A percentile compares a stretch with the other conserved stretches of the same genome.
Evolutionary conservation across 1,140 invertebrate genomes (phyloP).

Genomic region (Pogonomyrmex californicus): DNA sequence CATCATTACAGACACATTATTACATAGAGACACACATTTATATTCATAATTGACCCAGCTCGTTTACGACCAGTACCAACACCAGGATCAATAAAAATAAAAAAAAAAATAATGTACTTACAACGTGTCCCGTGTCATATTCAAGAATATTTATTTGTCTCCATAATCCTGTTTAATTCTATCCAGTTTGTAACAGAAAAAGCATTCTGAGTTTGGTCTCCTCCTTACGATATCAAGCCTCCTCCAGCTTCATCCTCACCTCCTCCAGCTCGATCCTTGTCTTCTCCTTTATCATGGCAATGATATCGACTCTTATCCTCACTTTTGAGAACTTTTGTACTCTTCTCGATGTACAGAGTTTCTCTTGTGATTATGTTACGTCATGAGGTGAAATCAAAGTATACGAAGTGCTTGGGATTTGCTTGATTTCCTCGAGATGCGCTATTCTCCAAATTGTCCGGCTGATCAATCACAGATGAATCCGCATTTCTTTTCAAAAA

Average conservation of each 20-base stretch:
- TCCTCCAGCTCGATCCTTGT: slow-evolving; percentile 78
- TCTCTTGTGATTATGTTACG: slow-evolving; percentile 46
- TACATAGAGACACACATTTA: slow-evolving; percentile 34
- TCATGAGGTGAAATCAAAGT: slow-evolving; percentile 47
- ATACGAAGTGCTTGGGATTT: slow-evolving; percentile 44
- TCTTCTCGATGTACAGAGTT: slow-evolving; percentile 65
- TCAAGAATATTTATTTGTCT: not conserved
- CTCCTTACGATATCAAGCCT: slow-evolving; percentile 78
- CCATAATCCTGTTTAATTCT: slow-evolving; percentile 72
- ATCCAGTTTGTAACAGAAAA: slow-evolving; percentile 76
- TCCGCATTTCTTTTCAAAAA: not conserved
- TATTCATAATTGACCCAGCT: not conserved
- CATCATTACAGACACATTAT: not conserved
- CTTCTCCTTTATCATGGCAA: slow-evolving; percentile 77
- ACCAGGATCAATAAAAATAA: slow-evolving; percentile 11
- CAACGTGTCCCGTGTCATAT: not conserved
- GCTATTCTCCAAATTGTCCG: slow-evolving; percentile 4
- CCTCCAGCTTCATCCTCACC: slow-evolving; percentile 77
- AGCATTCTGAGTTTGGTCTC: slow-evolving; percentile 78
- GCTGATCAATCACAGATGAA: slow-evolving; percentile 6
- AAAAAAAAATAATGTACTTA: slow-evolving; percentile 13
- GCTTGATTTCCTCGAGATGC: not conserved
- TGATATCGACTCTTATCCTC: slow-evolving; percentile 78
- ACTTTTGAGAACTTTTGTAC: slow-evolving; percentile 75
- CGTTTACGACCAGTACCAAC: not conserved